Evolutionary conservation across 2,113 vertebrate genomes (phyloP), one percentile per base, ranked within the genome.

Genomic region (Bufo bufo): DNA sequence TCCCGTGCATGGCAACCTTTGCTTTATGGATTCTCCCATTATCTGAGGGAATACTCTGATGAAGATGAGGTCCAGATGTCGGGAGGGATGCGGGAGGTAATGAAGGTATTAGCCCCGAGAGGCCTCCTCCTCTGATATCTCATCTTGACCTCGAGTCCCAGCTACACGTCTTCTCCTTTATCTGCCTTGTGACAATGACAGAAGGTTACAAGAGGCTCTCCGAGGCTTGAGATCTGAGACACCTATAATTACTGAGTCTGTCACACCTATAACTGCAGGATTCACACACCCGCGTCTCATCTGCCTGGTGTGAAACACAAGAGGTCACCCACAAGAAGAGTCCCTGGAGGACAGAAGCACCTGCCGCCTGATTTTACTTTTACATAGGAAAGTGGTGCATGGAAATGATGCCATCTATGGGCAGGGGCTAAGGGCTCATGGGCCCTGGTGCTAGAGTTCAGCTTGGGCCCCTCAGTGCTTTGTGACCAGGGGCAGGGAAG

Each of bases 151-250:
- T 78, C 10, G 74, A 50, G 49, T 52, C 77, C 54, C 49, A 19
- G 50, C 10, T 12, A 78, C 49, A 54, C 23, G n/a, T 78, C 49
- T 6, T 78, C 52, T 52, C 20, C 77, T 50, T 54, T 16, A 54
- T 78, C 77, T 54, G 77, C 77, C 19, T 19, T 54, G 77, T 78
- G 50, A 56, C 77, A 78, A 56, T 78, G 77, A 78, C 77, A 20
- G 52, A 54, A 78, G 50, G 77, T 78, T 12, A 54, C 49, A 1
- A 19, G 77, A 50, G 77, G 49, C 20, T 13, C 49, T 52, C 49
- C 20, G 7, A 7, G 20, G 72, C 47, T 52, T 45, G 45, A 77
- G 74, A 66, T 71, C 66, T 78, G 49, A 11, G 23, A 78, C 49
- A 1, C 50, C 56, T 23, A 11, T 78, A 78, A 78, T 78, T 56